Conservation (phyloP, 2,797 vertebrate species). For the Sarcophilus harrisii region DNA sequence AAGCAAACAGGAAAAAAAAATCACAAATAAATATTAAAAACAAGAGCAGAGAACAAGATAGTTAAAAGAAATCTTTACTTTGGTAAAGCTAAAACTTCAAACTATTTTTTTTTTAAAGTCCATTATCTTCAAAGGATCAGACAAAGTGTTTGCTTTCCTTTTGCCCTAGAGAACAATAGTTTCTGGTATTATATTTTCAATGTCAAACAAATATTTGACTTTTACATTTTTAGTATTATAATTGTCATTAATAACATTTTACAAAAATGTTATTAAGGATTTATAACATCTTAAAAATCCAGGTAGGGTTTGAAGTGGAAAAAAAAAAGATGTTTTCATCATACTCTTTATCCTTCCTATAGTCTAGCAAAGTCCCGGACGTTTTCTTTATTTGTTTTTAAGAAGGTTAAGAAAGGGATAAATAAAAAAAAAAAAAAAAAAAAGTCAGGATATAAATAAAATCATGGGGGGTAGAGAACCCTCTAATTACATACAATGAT, state of each 20-base stretch:
- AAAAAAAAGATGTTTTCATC: neutral
- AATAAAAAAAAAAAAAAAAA: neutral
- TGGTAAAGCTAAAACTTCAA: neutral
- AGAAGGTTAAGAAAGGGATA: neutral
- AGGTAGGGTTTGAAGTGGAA: neutral
- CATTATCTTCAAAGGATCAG: neutral
- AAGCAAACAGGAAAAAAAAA: neutral
- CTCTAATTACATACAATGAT: neutral
- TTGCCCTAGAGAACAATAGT: neutral
- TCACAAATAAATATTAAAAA: neutral
- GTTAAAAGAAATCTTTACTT: neutral
- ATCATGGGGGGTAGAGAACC: neutral
- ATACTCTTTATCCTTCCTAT: neutral
- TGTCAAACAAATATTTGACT: neutral
- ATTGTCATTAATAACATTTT: neutral
- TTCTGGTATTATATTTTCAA: neutral
- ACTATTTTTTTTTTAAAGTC: neutral
- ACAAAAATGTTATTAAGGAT: neutral
- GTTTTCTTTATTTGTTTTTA: neutral
- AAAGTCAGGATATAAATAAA: neutral
- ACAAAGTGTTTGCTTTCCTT: neutral
- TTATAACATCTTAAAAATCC: neutral
- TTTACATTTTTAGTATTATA: neutral
- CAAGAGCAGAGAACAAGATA: neutral
- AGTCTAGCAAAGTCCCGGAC: neutral